These are phyloP conservation scores for Alaudala cheleensis DNA, from an alignment of 2,113 vertebrate species.

Conservation along the genomic window DNA sequence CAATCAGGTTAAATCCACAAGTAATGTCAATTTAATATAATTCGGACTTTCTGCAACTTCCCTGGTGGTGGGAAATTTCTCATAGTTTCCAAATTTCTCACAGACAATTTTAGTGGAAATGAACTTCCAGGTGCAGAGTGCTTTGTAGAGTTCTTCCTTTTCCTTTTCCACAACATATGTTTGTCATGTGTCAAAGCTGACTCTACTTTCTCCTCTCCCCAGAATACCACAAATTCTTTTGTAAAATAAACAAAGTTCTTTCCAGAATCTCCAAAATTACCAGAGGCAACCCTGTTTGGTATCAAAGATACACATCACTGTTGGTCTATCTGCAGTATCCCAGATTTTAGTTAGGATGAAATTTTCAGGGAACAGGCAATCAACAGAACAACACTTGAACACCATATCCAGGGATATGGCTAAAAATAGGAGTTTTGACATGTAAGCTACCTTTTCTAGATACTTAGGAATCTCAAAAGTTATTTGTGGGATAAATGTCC, in stretches of 20 bases:
- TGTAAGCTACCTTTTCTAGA: neutral
- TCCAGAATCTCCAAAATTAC: slow-evolving; percentile 59
- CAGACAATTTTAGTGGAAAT: neutral
- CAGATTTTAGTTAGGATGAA: slow-evolving; percentile 46
- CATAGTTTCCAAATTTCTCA: neutral
- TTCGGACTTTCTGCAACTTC: neutral
- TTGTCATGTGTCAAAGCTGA: slow-evolving; percentile 27
- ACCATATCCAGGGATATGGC: neutral
- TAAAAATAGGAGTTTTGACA: neutral
- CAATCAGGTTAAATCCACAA: neutral
- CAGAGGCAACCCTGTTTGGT: slow-evolving; percentile 53
- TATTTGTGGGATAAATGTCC: neutral
- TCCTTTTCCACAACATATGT: neutral
- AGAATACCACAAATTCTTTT: slow-evolving; percentile 77
- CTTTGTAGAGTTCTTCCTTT: neutral
- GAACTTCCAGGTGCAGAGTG: neutral
- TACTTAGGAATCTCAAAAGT: neutral
- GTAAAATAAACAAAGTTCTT: slow-evolving; percentile 71
- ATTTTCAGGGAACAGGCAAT: slow-evolving; percentile 34
- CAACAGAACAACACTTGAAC: slow-evolving; percentile 41
- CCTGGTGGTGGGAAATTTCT: neutral
- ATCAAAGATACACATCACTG: slow-evolving; percentile 65
- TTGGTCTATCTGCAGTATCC: slow-evolving; percentile 33
- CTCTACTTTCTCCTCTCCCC: slow-evolving; percentile 47
- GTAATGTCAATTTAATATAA: neutral